A percentile compares a stretch with the other conserved stretches of the same genome.
Conservation (phyloP, 2,888 invertebrate species). For the Plusia festucae region DNA sequence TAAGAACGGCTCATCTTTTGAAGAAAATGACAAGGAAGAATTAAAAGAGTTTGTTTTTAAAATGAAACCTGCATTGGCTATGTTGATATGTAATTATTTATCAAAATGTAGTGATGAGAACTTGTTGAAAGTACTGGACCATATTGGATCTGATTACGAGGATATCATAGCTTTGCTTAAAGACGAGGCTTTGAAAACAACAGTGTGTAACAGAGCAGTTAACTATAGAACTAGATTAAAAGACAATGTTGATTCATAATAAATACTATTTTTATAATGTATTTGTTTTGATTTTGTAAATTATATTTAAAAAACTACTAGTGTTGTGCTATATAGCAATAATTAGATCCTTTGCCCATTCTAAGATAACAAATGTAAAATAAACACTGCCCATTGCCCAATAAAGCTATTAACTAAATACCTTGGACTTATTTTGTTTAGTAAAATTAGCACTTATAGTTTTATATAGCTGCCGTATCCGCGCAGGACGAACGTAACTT, state of each 20-base stretch:
- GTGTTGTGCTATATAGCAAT: too few relatives aligned
- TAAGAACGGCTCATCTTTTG: conserved; percentile 71
- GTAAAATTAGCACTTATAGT: too few relatives aligned
- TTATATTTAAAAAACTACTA: too few relatives aligned
- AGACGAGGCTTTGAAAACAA: conserved; percentile 64
- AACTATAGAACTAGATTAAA: conserved; percentile 75
- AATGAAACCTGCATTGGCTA: conserved; percentile 72
- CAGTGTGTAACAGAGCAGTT: conserved; percentile 68
- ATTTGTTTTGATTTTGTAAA: conserved; percentile 16
- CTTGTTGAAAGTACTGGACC: conserved; percentile 70
- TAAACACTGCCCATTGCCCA: too few relatives aligned
- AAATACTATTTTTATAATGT: conserved; percentile 33
- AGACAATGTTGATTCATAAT: conserved; percentile 73
- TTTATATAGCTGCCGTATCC: too few relatives aligned
- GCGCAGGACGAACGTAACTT: too few relatives aligned
- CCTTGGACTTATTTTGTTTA: too few relatives aligned
- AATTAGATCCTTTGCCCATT: too few relatives aligned
- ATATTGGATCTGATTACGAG: conserved; percentile 71
- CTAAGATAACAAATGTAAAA: too few relatives aligned
- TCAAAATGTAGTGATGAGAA: conserved; percentile 73
- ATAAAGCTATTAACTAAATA: too few relatives aligned
- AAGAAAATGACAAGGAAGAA: conserved; percentile 73
- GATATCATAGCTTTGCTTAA: conserved; percentile 68
- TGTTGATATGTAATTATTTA: conserved; percentile 75
- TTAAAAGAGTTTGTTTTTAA: conserved; percentile 69